Evolutionary conservation across 2,888 invertebrate genomes (phyloP).

Genomic region (Trachelus tabidus): DNA sequence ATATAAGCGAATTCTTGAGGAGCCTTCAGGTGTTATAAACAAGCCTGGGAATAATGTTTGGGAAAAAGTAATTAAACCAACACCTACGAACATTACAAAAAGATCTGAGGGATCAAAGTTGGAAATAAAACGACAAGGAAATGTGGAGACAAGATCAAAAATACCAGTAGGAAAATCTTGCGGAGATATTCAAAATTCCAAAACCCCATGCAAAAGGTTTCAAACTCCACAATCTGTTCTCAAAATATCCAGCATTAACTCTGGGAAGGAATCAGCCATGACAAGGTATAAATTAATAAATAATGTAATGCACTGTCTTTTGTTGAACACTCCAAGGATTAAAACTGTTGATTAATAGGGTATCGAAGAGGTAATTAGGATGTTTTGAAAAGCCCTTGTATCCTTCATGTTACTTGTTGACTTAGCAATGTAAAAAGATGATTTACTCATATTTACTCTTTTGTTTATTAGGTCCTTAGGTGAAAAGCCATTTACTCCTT

Average conservation of each 20-base stretch:
- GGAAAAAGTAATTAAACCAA: background rate
- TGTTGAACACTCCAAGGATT: background rate
- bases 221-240: background rate
- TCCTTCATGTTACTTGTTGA: background rate
- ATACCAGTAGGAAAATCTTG: background rate
- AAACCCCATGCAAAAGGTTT: background rate
- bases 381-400: background rate
- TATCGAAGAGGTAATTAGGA: background rate
- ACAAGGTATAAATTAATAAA: background rate
- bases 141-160: background rate
- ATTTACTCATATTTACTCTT: background rate
- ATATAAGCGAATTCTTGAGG: background rate
- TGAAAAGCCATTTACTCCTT: background rate
- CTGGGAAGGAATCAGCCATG: background rate
- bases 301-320: background rate
- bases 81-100: background rate
- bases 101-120: background rate
- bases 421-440: background rate
- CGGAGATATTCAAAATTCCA: background rate
- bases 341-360: background rate
- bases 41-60: background rate
- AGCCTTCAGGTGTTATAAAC: background rate
- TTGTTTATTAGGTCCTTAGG: background rate
- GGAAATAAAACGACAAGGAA: background rate
- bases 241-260: background rate